phyloP scores from a whole-genome alignment of 2,113 vertebrate species.

The Synodontis membranacea region DNA sequence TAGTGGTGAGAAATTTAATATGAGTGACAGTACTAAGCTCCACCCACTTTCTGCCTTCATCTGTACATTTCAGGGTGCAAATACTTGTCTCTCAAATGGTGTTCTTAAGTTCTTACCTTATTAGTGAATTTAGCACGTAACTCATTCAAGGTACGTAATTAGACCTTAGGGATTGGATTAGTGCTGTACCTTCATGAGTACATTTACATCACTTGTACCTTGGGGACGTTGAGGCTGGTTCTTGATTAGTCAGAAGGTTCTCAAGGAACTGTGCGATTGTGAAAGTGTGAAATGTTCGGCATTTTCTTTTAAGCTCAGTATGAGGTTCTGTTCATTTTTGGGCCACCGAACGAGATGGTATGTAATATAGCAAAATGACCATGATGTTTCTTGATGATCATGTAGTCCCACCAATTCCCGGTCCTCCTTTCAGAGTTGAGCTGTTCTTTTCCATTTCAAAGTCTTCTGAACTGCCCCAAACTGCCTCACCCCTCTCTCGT shows the following conservation, averaged over 20 bases:
- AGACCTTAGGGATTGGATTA: background rate
- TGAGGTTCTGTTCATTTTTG: background rate
- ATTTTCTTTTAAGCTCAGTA: background rate
- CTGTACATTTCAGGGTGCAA: background rate
- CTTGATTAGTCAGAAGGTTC: background rate
- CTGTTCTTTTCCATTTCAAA: background rate
- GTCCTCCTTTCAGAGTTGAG: background rate
- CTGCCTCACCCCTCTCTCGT: background rate
- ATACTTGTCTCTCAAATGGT: background rate
- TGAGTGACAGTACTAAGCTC: background rate
- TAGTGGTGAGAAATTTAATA: background rate
- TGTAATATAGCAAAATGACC: too few relatives aligned
- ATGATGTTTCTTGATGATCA: background rate
- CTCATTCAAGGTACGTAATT: background rate
- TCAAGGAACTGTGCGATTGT: background rate
- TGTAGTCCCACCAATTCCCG: background rate
- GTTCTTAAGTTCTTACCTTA: background rate
- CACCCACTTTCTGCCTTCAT: background rate
- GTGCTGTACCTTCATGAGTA: background rate
- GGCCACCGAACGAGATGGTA: background rate
- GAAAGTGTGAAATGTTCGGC: background rate
- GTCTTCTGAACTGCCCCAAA: background rate
- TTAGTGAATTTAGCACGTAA: background rate
- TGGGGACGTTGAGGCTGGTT: background rate
- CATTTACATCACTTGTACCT: background rate